Conservation (phyloP, 2,797 vertebrate species). For the Sebastes hubbsi region DNA sequence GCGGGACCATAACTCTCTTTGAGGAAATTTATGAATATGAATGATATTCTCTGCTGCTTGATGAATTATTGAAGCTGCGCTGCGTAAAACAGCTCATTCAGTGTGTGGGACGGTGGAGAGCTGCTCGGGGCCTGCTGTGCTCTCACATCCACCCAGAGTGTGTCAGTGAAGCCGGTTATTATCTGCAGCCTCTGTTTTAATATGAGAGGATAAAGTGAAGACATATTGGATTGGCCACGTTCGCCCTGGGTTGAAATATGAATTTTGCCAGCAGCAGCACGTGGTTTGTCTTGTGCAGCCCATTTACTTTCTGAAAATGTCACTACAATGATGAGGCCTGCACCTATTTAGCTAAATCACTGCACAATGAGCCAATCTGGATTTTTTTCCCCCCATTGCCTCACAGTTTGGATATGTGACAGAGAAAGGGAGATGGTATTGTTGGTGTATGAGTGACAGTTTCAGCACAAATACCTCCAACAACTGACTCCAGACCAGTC, state of each 20-base stretch:
- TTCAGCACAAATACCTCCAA: neutral
- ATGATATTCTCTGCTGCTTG: conserved; percentile 53
- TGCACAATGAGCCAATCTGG: conserved; percentile 36
- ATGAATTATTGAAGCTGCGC: conserved; percentile 60
- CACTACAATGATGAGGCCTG: conserved; percentile 23
- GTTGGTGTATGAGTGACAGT: neutral
- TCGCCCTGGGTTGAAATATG: conserved; percentile 41
- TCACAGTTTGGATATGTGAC: neutral
- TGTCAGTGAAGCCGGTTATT: conserved; percentile 37
- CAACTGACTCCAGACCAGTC: conserved; percentile 12
- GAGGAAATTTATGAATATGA: conserved; percentile 69
- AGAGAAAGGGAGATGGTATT: neutral
- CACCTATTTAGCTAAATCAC: conserved; percentile 44
- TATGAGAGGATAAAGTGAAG: conserved; percentile 52
- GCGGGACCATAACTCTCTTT: conserved; percentile 57
- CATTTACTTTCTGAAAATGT: conserved; percentile 49
- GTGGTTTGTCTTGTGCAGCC: conserved; percentile 30
- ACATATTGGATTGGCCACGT: conserved; percentile 44
- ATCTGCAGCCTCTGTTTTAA: conserved; percentile 55
- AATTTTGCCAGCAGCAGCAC: conserved; percentile 25
- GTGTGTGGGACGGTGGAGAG: neutral
- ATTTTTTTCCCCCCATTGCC: neutral
- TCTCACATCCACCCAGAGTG: conserved; percentile 29
- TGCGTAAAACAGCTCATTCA: conserved; percentile 51
- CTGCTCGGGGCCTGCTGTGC: conserved; percentile 13